A percentile compares a stretch with the other conserved stretches of the same genome.
Conservation (phyloP, 2,797 vertebrate species). For the Etheostoma nigrum region DNA sequence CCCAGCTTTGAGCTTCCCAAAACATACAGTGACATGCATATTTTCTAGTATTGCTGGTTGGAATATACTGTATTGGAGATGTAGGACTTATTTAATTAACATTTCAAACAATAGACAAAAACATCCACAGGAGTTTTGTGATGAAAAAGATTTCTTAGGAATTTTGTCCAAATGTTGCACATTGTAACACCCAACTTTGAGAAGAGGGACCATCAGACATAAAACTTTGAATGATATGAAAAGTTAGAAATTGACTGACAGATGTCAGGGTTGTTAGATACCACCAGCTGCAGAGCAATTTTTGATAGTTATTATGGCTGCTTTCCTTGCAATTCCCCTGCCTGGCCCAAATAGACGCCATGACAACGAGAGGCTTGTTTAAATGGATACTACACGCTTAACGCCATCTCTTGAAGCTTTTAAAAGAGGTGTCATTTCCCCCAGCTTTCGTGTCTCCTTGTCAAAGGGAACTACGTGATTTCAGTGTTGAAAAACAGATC, state of each 20-base stretch:
- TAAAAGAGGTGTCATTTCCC: not conserved
- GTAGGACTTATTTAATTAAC: not conserved
- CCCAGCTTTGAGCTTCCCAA: not conserved
- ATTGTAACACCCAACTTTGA: not conserved
- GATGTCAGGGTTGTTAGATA: not conserved
- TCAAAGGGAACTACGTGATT: constrained; percentile 39
- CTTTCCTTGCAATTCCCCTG: not conserved
- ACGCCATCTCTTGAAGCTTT: not conserved
- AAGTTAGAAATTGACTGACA: not conserved
- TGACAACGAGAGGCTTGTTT: constrained; percentile 15
- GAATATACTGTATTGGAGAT: not conserved
- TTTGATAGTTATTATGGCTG: not conserved
- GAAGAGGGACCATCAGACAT: not conserved
- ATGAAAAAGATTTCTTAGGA: not conserved
- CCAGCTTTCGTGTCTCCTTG: not conserved
- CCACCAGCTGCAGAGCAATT: not conserved
- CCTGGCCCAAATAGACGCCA: not conserved
- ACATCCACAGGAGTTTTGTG: not conserved
- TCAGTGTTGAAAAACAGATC: constrained; percentile 47
- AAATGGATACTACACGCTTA: not conserved
- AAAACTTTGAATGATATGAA: not conserved
- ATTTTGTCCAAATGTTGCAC: not conserved
- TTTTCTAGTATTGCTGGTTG: not conserved
- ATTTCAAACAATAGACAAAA: not conserved
- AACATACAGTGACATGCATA: not conserved